Conservation (phyloP, 2,888 invertebrate genomes). For the Actias luna region DNA sequence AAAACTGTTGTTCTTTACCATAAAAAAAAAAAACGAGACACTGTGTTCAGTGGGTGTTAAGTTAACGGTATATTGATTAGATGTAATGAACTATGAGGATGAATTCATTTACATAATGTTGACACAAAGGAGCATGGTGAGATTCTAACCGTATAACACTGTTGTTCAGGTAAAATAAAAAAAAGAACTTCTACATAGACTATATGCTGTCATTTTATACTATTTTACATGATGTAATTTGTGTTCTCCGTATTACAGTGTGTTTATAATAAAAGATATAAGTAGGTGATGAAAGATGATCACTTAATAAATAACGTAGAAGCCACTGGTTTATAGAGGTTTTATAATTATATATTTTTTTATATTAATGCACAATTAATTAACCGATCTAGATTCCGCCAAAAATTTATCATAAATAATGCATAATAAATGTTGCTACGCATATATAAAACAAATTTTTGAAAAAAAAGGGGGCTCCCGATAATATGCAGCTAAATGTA, state of each 20-base stretch:
- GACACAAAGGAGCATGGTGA: neutral
- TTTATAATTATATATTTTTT: no score
- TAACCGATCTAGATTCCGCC: no score
- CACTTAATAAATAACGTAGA: no score
- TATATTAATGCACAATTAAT: no score
- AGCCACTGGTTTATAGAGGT: no score
- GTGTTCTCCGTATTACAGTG: neutral
- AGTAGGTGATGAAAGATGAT: neutral
- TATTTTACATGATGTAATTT: neutral
- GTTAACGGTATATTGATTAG: neutral
- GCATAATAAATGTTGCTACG: no score
- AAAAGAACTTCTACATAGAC: neutral
- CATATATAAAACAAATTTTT: no score
- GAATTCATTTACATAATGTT: slow-evolving; percentile 4
- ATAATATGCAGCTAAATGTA: no score
- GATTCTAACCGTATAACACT: neutral
- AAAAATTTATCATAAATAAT: no score
- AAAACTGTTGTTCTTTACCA: neutral
- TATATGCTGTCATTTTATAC: neutral
- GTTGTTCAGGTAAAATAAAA: neutral
- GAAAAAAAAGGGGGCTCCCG: no score
- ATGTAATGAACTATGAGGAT: slow-evolving; percentile 4
- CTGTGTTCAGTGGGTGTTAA: neutral
- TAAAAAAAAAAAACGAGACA: neutral
- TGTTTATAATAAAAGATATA: neutral